Evolutionary conservation across 2,113 vertebrate genomes (phyloP).

Genomic region (Eulacestoma nigropectus): DNA sequence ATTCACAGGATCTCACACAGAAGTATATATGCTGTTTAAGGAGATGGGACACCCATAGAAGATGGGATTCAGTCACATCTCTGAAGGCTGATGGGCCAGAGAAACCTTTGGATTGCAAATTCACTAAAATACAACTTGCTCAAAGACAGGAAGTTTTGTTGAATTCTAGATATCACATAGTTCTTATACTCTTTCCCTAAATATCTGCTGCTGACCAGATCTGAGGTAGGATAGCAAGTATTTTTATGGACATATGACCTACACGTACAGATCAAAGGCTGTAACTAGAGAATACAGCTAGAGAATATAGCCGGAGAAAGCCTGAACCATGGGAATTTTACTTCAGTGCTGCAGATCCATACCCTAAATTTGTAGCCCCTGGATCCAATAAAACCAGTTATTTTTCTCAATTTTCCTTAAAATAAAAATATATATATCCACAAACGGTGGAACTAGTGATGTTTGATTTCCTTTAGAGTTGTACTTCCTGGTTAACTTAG

Average conservation of each 20-base stretch:
- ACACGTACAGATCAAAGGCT: neutral
- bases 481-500: neutral
- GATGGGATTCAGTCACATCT: neutral
- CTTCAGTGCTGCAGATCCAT: neutral
- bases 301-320: neutral
- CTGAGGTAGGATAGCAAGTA: neutral
- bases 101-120: neutral
- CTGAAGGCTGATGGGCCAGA: neutral
- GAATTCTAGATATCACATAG: neutral
- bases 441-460: neutral
- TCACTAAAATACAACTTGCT: neutral
- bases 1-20: neutral
- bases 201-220: neutral
- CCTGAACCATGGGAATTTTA: neutral
- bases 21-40: neutral
- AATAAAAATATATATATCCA: neutral
- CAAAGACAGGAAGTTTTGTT: neutral
- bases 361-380: neutral
- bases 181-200: neutral
- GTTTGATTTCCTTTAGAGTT: neutral
- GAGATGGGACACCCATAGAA: neutral
- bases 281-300: neutral
- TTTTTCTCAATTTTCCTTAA: neutral
- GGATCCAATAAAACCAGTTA: neutral
- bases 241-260: neutral